These are phyloP conservation scores for Scortum barcoo DNA, from an alignment of 2,113 vertebrate genomes.

Conservation along the genomic window DNA sequence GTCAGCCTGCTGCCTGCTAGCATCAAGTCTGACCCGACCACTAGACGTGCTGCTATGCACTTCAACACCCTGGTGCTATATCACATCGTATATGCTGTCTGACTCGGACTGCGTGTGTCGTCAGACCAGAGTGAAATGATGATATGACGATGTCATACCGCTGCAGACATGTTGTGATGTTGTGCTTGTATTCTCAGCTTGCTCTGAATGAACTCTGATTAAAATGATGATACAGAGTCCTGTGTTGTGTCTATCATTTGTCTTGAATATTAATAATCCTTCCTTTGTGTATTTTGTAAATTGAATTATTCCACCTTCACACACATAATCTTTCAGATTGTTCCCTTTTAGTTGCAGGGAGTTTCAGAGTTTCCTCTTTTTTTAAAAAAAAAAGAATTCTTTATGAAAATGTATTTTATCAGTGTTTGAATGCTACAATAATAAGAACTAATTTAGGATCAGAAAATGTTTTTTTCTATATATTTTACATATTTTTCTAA, in stretches of 20 bases:
- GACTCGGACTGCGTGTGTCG: slow-evolving; percentile 73
- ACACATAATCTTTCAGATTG: background rate
- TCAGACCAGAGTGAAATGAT: slow-evolving; percentile 64
- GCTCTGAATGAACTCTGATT: slow-evolving; percentile 89
- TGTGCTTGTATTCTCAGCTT: slow-evolving; percentile 93
- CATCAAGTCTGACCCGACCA: slow-evolving; percentile 82
- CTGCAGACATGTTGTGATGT: slow-evolving; percentile 89
- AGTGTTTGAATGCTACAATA: background rate
- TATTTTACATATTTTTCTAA: background rate
- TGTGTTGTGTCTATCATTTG: slow-evolving; percentile 29
- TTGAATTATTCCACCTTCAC: background rate
- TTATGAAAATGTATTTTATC: background rate
- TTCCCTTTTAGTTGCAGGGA: background rate
- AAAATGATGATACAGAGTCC: slow-evolving; percentile 80
- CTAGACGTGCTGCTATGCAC: slow-evolving; percentile 83
- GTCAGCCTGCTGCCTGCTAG: slow-evolving; percentile 87
- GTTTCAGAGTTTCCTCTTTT: no score
- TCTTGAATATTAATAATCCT: background rate
- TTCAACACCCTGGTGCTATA: slow-evolving; percentile 88
- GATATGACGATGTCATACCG: slow-evolving; percentile 81
- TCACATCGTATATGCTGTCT: slow-evolving; percentile 84
- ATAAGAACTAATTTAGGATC: background rate
- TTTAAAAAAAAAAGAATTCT: no score
- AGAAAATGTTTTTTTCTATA: background rate
- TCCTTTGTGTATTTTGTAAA: background rate